Base-by-base conservation (phyloP, 2,888 invertebrate species). In the Agrochola lota region DNA sequence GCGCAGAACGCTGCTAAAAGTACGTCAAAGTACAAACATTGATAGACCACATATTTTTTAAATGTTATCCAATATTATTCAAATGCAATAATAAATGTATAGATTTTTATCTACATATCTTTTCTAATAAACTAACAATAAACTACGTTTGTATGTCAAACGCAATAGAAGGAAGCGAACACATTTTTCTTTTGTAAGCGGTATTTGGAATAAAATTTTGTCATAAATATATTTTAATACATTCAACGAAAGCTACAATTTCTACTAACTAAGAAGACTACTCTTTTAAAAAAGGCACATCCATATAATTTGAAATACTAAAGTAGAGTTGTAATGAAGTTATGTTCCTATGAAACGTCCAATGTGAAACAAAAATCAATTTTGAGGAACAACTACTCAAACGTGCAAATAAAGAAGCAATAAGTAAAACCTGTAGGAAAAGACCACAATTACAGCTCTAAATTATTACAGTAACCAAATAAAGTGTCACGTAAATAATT, bases 251-350 rank as follows among this genome's bases (percentile, higher is more conserved):
- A 86, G 74, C 79, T 87, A 84, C 35, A 68, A 80, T 68, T 71
- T 84, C 81, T 83, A 86, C 60, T 1, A 91, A 91, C 80, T 90
- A 89, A 92, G 83, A 88, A 88, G 78, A 88, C 83, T 90, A 88
- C 71, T 72, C 43, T 77, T 90, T 90, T 87, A 94, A 94, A 93
- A 95, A 95, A 95, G 95, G 95, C 95, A 95, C 95, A 93, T 94
- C 87, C 88, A 92, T 92, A 92, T 85, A 91, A 91, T 89, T 91
- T 89, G 87, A 92, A 92, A 90, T 85, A 81, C 66, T 74, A 76
- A 78, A 69, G 8, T 81, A 73, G 70, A 67, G 20, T 79, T 80
- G 35, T 79, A 63, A 78, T 75, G 60, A 71, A 67, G 23, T 59
- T 52, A 55, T 52, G 35, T 23, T 71, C 26, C 30, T 59, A 62